Evolutionary conservation across 2,888 invertebrate species (phyloP), one percentile per base, ranked within the genome.

Genomic region (Zaprionus obscuricornis): DNA sequence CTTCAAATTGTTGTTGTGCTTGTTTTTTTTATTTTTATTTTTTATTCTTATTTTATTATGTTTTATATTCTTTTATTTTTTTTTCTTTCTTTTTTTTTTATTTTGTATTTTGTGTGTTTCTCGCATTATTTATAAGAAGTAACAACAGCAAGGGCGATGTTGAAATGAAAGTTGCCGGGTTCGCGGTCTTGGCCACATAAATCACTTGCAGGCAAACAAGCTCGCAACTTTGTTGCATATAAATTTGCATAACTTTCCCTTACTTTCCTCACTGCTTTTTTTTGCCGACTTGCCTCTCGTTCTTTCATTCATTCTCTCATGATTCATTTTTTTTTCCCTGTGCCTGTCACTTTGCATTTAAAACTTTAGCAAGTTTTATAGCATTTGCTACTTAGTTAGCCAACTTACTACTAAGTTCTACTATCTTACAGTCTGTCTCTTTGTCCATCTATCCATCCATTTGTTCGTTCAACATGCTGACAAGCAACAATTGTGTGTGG

Each of bases 201-300:
- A 79, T 79, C 79, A 81, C 66, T 76, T 43, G 68, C 65, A 76
- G 69, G 69, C 82, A 78, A 72, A 66, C 65, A 70, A 70, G 56
- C 63, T 51, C 62, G 42, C 67, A 79, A 83, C 83, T 83, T 76
- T 76, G 74, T 69, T 83, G 76, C 76, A 74, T 59, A 63, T 60
- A 76, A 71, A 81, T 83, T 76, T 83, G 77, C 83, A 83, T 83
- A 83, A 83, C 72, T 76, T 67, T 76, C 45, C 49, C 31, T 40
- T 47, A 33, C 46, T 14, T 18, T 36, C n/a, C 13, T 2, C 18
- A 22, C 22, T 64, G 31, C 50, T 36, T 59, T 54, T 8, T 3
- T 43, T 49, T 39, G 14, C 22, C 20, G 46, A 11, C 18, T 2
- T 37, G 11, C 7, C 8, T 0, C 16, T 36, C 7, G 31, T 39